phyloP scores from a whole-genome alignment of 1,140 invertebrate genomes.

The Augochlora pura region DNA sequence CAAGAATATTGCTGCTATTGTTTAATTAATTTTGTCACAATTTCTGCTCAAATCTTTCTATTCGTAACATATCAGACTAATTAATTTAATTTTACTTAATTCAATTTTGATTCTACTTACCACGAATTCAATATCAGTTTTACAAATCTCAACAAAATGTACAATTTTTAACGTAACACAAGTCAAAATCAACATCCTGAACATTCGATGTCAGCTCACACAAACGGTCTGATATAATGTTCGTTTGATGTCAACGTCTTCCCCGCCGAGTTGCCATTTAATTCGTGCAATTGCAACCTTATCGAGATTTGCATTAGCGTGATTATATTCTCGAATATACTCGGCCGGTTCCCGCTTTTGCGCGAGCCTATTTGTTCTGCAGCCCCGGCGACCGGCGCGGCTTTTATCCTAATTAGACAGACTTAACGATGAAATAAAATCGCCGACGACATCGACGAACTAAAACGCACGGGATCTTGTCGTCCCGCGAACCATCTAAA shows the following conservation, averaged over 20 bases:
- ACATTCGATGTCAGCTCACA: no score
- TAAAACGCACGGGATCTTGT: background rate
- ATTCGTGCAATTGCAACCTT: constrained; percentile 20
- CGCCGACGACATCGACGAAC: background rate
- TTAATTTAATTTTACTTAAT: no score
- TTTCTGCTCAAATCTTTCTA: no score
- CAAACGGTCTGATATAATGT: background rate
- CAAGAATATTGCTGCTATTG: no score
- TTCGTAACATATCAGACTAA: no score
- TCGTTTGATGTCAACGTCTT: background rate
- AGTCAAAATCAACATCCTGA: no score
- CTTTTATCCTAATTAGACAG: constrained; percentile 48
- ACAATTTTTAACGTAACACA: no score
- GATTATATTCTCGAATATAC: constrained; percentile 30
- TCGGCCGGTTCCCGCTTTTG: background rate
- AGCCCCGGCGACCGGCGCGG: background rate
- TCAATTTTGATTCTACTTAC: no score
- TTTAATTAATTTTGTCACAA: no score
- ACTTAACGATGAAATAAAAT: constrained; percentile 43
- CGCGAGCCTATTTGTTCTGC: constrained; percentile 27
- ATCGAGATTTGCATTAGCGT: constrained; percentile 43
- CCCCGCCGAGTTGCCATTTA: constrained; percentile 9
- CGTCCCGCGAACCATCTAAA: background rate
- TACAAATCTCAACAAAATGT: no score
- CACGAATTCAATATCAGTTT: no score